Evolutionary conservation across 1,140 invertebrate species (phyloP), one percentile per base, ranked within the genome.

Genomic region (Coelopa frigida): DNA sequence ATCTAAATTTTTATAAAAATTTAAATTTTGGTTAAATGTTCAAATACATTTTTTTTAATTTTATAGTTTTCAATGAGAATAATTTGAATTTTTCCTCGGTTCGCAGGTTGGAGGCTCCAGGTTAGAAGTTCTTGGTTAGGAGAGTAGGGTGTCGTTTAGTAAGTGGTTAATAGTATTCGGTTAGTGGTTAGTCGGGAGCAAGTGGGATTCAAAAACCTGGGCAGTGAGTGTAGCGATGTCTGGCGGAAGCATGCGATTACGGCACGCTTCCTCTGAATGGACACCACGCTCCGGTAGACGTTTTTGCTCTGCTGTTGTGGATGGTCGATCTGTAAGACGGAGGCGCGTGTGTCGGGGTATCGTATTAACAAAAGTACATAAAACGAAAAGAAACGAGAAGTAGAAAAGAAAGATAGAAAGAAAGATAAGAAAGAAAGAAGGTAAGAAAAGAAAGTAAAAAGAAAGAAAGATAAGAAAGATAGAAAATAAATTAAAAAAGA

Each of bases 241-340:
- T 99, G 96, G 60, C 96, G 83, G 83, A 99, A 99, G 78, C 97
- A 99, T 69, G 94, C 94, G 72, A 99, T 94, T 55, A 99, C 95
- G 22, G 96, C 97, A 72, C 95, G 82, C 75, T 99, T 99, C 57
- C 97, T 81, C 75, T 98, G 95, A 59, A 93, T 95, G 23, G 94
- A 97, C 51, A 99, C 93, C 59, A 96, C 87, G 44, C 94, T 98
- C 63, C 90, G 85, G 78, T 94, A 96, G 49, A 89, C 88, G 74
- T 89, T 89, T 76, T 94, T 95, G 74, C 86, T 84, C 77, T 88
- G 86, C 74, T 89, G 84, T 79, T 94, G 89, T 22, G 97, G 96
- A 77, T 99, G 97, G 74, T 99, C 97, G 75, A 98, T 98, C 96
- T 99, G 78, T 61, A 57, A 63, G 65, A n/a, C n/a, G n/a, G n/a